Conservation (phyloP, 1,140 invertebrate genomes). For the Cardiocondyla obscurior region DNA sequence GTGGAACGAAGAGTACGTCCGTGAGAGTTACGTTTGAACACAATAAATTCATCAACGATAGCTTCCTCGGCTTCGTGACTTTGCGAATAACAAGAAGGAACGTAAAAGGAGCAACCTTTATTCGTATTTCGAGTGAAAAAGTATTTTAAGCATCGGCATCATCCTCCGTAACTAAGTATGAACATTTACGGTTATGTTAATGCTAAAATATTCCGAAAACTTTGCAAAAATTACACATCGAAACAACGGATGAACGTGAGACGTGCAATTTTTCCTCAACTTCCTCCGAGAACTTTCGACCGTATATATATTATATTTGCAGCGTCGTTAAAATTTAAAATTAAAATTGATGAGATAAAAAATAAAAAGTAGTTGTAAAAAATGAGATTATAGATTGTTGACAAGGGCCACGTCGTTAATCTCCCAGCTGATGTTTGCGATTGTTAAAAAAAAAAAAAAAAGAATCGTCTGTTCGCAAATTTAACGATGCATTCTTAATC, state of each 20-base stretch:
- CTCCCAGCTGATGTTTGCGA: not conserved
- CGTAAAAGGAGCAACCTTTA: not conserved
- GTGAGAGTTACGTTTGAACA: conserved; percentile 2
- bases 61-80: not conserved
- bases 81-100: conserved; percentile 27
- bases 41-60: conserved; percentile 8
- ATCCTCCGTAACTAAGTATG: not conserved
- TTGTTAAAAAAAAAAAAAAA: conserved; percentile 42
- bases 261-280: not conserved
- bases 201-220: not conserved
- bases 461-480: conserved; percentile 24
- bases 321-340: not conserved
- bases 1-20: not conserved
- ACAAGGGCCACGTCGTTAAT: conserved; percentile 9
- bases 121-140: not conserved
- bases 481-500: conserved; percentile 50
- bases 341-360: conserved; percentile 12
- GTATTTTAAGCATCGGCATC: not conserved
- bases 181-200: not conserved
- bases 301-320: not conserved
- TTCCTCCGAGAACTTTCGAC: not conserved
- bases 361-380: not conserved
- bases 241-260: not conserved
- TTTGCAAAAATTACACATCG: not conserved
- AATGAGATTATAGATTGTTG: conserved; percentile 22